A percentile compares a stretch with the other conserved stretches of the same genome.
Evolutionary conservation across 2,113 vertebrate genomes (phyloP).

Genomic region (Limanda limanda): DNA sequence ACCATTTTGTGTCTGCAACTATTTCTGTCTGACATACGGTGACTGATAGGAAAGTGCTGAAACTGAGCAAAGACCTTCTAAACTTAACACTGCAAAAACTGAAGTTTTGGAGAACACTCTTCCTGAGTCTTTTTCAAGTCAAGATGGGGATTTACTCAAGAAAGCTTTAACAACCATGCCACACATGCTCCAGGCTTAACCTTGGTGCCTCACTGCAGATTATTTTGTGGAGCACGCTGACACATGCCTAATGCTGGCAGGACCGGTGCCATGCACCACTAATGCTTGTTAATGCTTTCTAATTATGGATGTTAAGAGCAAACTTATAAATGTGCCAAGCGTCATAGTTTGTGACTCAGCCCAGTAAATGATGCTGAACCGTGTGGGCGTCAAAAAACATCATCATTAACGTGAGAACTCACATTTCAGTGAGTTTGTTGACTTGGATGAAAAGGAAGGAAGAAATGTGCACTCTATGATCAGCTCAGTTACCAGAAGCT

Average conservation of each 20-base stretch:
- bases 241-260: conserved; percentile 25
- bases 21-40: neutral
- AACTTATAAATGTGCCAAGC: conserved; percentile 46
- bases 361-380: conserved; percentile 49
- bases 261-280: conserved; percentile 22
- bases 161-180: conserved; percentile 1
- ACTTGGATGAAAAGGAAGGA: conserved; percentile 33
- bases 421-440: conserved; percentile 44
- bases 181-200: conserved; percentile 24
- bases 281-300: conserved; percentile 42
- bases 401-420: conserved; percentile 26
- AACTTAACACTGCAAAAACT: neutral
- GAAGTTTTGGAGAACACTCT: neutral
- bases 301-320: conserved; percentile 49
- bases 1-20: neutral
- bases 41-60: neutral
- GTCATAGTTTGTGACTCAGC: conserved; percentile 49
- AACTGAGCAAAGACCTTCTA: neutral
- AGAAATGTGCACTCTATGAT: neutral
- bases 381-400: conserved; percentile 39
- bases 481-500: neutral
- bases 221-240: conserved; percentile 14
- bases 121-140: neutral
- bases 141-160: conserved; percentile 5
- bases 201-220: conserved; percentile 9